A percentile compares a stretch with the other conserved stretches of the same genome.
These are phyloP conservation scores for Nettapus auritus DNA, from an alignment of 2,113 vertebrate genomes.

Conservation along the genomic window DNA sequence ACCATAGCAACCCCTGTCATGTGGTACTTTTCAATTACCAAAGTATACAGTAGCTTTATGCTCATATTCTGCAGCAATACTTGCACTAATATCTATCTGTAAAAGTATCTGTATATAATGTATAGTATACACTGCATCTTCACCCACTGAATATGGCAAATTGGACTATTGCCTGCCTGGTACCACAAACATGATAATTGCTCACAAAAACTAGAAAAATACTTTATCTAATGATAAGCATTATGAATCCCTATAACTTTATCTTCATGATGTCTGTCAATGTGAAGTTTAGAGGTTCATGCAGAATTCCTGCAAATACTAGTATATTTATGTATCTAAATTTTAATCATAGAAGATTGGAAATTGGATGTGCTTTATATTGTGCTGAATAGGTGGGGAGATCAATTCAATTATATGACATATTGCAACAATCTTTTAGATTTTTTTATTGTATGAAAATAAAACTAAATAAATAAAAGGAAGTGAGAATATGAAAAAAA, in stretches of 20 bases:
- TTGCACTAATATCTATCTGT: background rate
- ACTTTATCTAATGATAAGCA: background rate
- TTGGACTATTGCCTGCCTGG: too few relatives aligned
- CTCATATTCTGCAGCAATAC: background rate
- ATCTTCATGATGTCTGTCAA: background rate
- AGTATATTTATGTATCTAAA: background rate
- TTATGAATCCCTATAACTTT: background rate
- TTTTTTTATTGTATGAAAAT: background rate
- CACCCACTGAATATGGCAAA: background rate
- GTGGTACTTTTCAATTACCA: background rate
- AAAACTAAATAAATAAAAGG: background rate
- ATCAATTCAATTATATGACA: background rate
- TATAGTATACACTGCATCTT: background rate
- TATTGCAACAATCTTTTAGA: background rate
- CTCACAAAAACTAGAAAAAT: background rate
- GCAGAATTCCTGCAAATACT: background rate
- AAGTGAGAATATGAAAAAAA: background rate
- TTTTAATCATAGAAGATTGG: background rate
- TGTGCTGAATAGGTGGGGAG: background rate
- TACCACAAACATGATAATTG: too few relatives aligned
- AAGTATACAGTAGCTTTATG: background rate
- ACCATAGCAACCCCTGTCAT: constrained; percentile 18
- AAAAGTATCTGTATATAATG: background rate
- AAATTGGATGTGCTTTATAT: background rate
- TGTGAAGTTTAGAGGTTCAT: background rate